A percentile compares a stretch with the other conserved stretches of the same genome.
phyloP scores from a whole-genome alignment of 35 echinoderm and acorn worm genomes.

The Nesometra sesokonis region DNA sequence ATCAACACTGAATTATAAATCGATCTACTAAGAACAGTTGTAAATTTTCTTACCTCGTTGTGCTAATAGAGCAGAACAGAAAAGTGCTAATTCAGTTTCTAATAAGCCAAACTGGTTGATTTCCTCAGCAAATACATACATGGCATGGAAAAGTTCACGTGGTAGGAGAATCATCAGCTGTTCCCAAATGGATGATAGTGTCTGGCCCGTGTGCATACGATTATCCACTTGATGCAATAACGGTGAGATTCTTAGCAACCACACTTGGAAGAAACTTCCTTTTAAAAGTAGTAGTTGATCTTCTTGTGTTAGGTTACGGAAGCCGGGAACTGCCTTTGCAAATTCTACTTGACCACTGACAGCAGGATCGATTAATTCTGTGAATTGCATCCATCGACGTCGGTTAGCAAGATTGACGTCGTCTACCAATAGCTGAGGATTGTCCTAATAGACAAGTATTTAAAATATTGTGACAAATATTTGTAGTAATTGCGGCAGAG shows the following conservation, averaged over 20 bases:
- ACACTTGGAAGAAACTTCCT: constrained; percentile 87
- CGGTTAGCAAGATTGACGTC: constrained; percentile 9
- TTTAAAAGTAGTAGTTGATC: constrained; percentile 90
- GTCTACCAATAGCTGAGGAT: not conserved
- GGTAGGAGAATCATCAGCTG: constrained; percentile 68
- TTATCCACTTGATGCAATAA: constrained; percentile 25
- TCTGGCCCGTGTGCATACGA: constrained; percentile 18
- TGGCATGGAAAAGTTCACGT: constrained; percentile 57
- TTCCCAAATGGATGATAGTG: constrained; percentile 65
- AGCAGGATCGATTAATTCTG: constrained; percentile 76
- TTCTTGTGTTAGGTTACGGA: constrained; percentile 90
- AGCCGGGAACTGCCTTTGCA: constrained; percentile 96
- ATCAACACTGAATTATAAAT: too few species aligned
- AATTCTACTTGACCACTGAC: constrained; percentile 98
- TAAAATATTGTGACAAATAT: too few species aligned
- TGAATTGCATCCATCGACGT: constrained; percentile 76
- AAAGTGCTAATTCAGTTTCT: constrained; percentile 89
- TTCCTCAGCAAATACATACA: constrained; percentile 72
- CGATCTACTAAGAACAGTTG: too few species aligned
- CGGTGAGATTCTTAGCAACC: constrained; percentile 65
- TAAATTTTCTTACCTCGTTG: constrained; percentile 45
- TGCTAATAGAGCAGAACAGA: constrained; percentile 46
- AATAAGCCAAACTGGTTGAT: constrained; percentile 69
- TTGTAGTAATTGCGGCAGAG: too few species aligned
- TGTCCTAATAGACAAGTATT: too few species aligned